phyloP scores from a whole-genome alignment of 2,888 invertebrate genomes.

The Lamellibrachia satsuma region DNA sequence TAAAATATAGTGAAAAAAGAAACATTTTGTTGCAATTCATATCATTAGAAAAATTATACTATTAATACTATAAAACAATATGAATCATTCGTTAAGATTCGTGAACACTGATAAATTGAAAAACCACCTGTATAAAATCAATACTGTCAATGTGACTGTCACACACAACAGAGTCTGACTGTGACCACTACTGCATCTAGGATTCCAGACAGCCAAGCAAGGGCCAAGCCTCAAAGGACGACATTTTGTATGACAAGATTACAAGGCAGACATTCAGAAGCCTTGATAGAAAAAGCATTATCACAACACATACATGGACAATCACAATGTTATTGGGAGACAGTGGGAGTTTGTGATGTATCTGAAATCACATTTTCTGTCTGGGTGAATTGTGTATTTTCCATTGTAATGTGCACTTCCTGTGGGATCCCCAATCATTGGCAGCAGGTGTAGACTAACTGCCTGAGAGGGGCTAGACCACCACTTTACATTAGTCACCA shows the following conservation, averaged over 20 bases:
- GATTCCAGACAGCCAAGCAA: background rate
- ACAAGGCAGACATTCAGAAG: background rate
- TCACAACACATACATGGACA: background rate
- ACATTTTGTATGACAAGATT: background rate
- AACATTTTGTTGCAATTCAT: too few relatives aligned
- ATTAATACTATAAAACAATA: too few relatives aligned
- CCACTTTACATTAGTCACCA: too few relatives aligned
- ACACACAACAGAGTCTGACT: background rate
- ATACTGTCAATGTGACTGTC: background rate
- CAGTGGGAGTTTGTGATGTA: too few relatives aligned
- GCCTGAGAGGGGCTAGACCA: background rate
- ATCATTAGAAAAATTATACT: too few relatives aligned
- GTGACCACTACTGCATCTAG: background rate
- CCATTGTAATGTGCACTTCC: background rate
- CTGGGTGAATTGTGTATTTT: background rate
- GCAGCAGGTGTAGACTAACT: background rate
- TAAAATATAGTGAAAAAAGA: too few relatives aligned
- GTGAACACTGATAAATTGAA: background rate
- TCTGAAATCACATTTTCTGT: too few relatives aligned
- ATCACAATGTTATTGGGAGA: background rate
- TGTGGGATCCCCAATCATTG: background rate
- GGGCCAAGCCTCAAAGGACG: background rate
- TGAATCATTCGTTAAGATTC: background rate
- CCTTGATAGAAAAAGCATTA: background rate
- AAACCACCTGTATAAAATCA: background rate